Evolutionary conservation across 2,888 invertebrate genomes (phyloP).

Genomic region (Lucinisca nassula): DNA sequence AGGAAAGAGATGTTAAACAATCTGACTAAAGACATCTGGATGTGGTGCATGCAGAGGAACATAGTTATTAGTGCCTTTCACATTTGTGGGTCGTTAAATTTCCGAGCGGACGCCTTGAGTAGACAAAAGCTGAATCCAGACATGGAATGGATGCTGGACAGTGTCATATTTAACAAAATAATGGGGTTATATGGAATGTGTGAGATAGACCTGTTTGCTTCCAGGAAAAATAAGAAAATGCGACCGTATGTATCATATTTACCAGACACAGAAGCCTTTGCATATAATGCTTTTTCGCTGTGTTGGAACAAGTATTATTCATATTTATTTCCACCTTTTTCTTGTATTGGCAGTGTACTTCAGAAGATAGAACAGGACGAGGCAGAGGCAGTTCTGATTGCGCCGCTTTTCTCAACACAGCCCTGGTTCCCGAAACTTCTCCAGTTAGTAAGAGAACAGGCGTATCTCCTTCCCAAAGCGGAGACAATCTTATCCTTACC

Average conservation of each 20-base stretch:
- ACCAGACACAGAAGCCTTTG: too few species aligned
- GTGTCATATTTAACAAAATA: slow-evolving; percentile 20
- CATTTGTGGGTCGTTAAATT: slow-evolving; percentile 38
- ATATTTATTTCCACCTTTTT: too few species aligned
- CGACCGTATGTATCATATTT: slow-evolving; percentile 33
- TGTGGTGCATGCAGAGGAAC: slow-evolving; percentile 44
- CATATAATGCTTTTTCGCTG: too few species aligned
- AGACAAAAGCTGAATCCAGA: slow-evolving; percentile 34
- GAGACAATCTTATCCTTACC: too few species aligned
- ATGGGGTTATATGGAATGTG: not conserved
- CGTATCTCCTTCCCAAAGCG: too few species aligned
- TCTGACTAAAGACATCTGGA: slow-evolving; percentile 21
- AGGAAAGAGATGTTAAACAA: not conserved
- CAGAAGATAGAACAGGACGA: too few species aligned
- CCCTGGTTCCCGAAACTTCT: too few species aligned
- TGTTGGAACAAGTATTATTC: too few species aligned
- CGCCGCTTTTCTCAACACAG: too few species aligned
- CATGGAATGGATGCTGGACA: slow-evolving; percentile 33
- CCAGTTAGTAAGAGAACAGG: too few species aligned
- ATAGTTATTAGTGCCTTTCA: slow-evolving; percentile 41
- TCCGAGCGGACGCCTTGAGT: slow-evolving; percentile 30
- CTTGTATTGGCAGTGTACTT: too few species aligned
- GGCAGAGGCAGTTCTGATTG: too few species aligned
- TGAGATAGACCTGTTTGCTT: slow-evolving; percentile 55
- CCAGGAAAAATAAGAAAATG: slow-evolving; percentile 35